Evolutionary conservation across 2,113 vertebrate genomes (phyloP).

Genomic region (Catharus minimus): DNA sequence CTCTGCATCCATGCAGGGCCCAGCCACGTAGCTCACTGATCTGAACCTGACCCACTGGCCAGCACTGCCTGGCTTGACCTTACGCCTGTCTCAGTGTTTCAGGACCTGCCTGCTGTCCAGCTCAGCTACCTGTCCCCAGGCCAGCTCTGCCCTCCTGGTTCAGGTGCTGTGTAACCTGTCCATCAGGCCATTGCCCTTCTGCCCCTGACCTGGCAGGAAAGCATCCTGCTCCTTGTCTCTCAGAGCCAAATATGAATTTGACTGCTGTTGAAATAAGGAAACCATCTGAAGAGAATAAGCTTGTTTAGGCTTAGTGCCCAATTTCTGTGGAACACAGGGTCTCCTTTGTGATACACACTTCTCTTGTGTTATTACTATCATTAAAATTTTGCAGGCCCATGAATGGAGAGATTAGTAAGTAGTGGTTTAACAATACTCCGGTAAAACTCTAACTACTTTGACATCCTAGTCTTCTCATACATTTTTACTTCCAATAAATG

Average conservation of each 20-base stretch:
- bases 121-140: fast-evolving
- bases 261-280: background rate
- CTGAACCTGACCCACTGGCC: fast-evolving
- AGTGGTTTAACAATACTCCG: background rate
- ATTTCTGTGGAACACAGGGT: background rate
- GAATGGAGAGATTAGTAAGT: background rate
- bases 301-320: background rate
- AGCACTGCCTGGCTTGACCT: background rate
- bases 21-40: fast-evolving
- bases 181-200: background rate
- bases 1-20: fast-evolving
- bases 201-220: background rate
- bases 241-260: background rate
- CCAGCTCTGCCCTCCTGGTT: background rate
- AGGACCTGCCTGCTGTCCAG: no score
- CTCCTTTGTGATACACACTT: background rate
- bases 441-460: background rate
- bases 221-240: background rate
- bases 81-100: background rate
- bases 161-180: background rate
- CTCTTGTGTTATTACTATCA: background rate
- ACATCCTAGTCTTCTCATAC: background rate
- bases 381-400: background rate
- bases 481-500: background rate
- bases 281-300: background rate